A percentile compares a stretch with the other conserved stretches of the same genome.
phyloP scores from a whole-genome alignment of 1,140 invertebrate species.

The Bombus cullumanus region DNA sequence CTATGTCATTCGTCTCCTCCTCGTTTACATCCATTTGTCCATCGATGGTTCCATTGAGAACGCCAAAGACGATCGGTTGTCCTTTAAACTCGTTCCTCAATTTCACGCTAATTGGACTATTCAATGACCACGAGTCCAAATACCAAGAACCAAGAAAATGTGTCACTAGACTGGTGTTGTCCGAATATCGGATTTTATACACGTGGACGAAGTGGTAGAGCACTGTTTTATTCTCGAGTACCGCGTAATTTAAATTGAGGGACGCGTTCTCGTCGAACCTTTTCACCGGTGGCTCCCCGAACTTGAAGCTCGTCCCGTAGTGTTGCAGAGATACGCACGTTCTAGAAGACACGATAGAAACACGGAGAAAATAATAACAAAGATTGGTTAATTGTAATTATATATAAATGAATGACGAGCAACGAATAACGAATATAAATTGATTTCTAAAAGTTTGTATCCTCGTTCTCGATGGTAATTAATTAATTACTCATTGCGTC shows the following conservation, averaged over 20 bases:
- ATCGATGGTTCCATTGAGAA: conserved; percentile 78
- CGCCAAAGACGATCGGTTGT: conserved; percentile 75
- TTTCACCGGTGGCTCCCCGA: conserved; percentile 19
- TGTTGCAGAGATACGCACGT: conserved; percentile 33
- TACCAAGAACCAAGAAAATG: conserved; percentile 77
- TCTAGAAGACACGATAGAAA: conserved; percentile 15
- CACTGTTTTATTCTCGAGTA: conserved; percentile 55
- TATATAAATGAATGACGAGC: no score
- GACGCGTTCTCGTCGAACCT: conserved; percentile 47
- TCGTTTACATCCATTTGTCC: conserved; percentile 59
- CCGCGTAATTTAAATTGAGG: conserved; percentile 53
- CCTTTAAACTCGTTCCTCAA: conserved; percentile 76
- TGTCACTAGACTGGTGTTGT: conserved; percentile 76
- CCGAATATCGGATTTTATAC: conserved; percentile 77
- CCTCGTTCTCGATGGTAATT: no score
- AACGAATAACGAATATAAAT: no score
- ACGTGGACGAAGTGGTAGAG: conserved; percentile 73
- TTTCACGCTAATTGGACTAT: conserved; percentile 69
- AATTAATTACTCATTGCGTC: neutral
- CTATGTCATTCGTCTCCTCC: conserved; percentile 73
- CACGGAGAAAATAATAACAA: neutral
- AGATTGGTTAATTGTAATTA: no score
- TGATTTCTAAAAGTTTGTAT: no score
- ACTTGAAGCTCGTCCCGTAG: conserved; percentile 32
- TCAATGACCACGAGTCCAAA: conserved; percentile 65